These are phyloP conservation scores for Thecocarcelia acutangulata DNA, from an alignment of 2,888 invertebrate genomes.

Conservation along the genomic window DNA sequence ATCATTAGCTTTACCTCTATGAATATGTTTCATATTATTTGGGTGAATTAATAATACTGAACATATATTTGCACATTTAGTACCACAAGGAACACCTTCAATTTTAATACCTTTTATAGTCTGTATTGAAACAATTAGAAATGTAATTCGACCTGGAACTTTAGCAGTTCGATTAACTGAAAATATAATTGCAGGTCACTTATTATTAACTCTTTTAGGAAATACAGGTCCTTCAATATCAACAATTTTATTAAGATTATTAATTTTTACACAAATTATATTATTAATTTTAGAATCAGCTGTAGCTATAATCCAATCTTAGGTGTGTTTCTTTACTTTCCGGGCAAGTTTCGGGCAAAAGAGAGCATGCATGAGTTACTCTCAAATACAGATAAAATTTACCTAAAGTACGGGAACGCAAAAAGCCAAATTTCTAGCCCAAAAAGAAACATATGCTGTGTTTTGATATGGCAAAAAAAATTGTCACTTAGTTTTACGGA, in stretches of 20 bases:
- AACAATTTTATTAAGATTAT: constrained; percentile 72
- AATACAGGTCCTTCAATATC: constrained; percentile 79
- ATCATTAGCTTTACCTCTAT: constrained; percentile 81
- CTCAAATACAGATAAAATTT: too few relatives aligned
- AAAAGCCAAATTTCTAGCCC: too few relatives aligned
- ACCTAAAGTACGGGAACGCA: too few relatives aligned
- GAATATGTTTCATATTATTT: constrained; percentile 83
- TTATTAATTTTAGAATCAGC: constrained; percentile 83
- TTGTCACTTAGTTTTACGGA: too few relatives aligned
- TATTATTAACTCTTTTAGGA: constrained; percentile 84
- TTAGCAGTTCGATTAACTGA: constrained; percentile 87
- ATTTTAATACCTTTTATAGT: constrained; percentile 88
- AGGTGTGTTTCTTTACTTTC: too few relatives aligned
- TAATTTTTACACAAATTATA: constrained; percentile 80
- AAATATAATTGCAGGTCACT: constrained; percentile 89
- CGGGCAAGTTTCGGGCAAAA: too few relatives aligned
- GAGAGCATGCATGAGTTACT: too few relatives aligned
- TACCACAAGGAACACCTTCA: constrained; percentile 86
- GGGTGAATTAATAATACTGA: constrained; percentile 85
- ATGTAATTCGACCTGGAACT: constrained; percentile 87
- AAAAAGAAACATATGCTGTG: too few relatives aligned
- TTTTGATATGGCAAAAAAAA: too few relatives aligned
- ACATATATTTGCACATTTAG: constrained; percentile 86
- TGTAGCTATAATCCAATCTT: constrained; percentile 84
- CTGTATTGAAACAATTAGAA: constrained; percentile 88